Percentiles rank a stretch among this genome's conserved stretches.
phyloP scores from a whole-genome alignment of 2,888 invertebrate species.

The Lumbricus terrestris region DNA sequence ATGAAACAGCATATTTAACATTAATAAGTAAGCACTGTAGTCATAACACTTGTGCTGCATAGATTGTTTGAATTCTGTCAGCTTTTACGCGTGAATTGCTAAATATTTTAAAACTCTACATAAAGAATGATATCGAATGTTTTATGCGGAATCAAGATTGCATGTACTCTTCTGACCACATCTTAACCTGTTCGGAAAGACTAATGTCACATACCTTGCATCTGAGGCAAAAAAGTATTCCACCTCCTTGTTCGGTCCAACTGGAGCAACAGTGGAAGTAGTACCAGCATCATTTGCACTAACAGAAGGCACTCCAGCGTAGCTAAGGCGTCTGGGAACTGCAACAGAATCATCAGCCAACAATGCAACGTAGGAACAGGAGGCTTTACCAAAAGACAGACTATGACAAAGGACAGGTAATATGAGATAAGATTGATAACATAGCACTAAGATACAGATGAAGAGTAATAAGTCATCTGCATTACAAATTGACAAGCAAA shows the following conservation, averaged over 20 bases:
- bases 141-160: background rate
- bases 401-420: too few relatives aligned
- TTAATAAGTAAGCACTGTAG: too few relatives aligned
- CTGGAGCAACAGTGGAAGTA: background rate
- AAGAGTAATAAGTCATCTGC: background rate
- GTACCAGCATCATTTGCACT: background rate
- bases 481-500: background rate
- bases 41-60: too few relatives aligned
- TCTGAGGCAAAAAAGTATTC: slow-evolving; percentile 99
- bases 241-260: slow-evolving; percentile 63
- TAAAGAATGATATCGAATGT: background rate
- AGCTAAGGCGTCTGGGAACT: background rate
- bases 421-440: background rate
- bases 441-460: background rate
- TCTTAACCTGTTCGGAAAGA: background rate
- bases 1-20: too few relatives aligned
- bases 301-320: background rate
- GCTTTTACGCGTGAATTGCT: too few relatives aligned
- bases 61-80: too few relatives aligned
- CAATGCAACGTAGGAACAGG: background rate
- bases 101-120: too few relatives aligned
- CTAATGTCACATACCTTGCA: slow-evolving; percentile 66
- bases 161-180: background rate
- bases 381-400: background rate
- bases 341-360: background rate